Evolutionary conservation across 2,797 vertebrate genomes (phyloP).

Genomic region (Orientallactaga sibirica): DNA sequence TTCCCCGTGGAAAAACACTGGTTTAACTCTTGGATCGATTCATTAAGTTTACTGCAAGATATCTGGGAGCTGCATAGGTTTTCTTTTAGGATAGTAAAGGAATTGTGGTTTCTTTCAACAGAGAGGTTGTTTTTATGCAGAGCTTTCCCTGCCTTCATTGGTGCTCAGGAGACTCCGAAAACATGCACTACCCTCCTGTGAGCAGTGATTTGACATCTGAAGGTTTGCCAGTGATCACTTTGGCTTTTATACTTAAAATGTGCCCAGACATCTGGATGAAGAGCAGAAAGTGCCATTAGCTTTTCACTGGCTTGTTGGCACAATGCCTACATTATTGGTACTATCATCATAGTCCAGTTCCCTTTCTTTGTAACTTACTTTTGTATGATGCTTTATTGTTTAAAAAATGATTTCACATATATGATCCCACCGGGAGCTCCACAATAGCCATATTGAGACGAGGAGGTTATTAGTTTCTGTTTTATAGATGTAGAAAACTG

Average conservation of each 20-base stretch:
- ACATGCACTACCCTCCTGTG: not conserved
- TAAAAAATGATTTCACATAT: constrained; percentile 66
- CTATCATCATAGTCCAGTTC: not conserved
- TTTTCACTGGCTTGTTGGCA: constrained; percentile 62
- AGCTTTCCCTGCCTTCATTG: not conserved
- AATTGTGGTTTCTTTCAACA: constrained; percentile 27
- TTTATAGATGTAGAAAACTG: constrained; percentile 72
- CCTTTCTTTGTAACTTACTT: constrained; percentile 63
- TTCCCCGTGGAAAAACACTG: constrained; percentile 71
- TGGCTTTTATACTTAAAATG: constrained; percentile 59
- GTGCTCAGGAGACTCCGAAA: constrained; percentile 5
- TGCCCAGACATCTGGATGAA: constrained; percentile 63
- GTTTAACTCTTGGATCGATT: constrained; percentile 34
- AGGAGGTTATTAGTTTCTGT: constrained; percentile 68
- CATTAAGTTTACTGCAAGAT: constrained; percentile 51
- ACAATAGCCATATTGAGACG: constrained; percentile 47
- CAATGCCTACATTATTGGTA: not conserved
- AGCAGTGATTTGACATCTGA: constrained; percentile 1
- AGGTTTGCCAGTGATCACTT: constrained; percentile 48
- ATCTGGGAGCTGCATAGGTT: constrained; percentile 45
- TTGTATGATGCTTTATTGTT: constrained; percentile 66
- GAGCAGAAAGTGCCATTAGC: constrained; percentile 57
- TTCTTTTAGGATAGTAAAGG: constrained; percentile 5
- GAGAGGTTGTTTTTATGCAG: constrained; percentile 7
- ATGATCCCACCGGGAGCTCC: constrained; percentile 56